A percentile compares a stretch with the other conserved stretches of the same genome.
Evolutionary conservation across 1,140 invertebrate species (phyloP).

Genomic region (Lepidostoma basale): DNA sequence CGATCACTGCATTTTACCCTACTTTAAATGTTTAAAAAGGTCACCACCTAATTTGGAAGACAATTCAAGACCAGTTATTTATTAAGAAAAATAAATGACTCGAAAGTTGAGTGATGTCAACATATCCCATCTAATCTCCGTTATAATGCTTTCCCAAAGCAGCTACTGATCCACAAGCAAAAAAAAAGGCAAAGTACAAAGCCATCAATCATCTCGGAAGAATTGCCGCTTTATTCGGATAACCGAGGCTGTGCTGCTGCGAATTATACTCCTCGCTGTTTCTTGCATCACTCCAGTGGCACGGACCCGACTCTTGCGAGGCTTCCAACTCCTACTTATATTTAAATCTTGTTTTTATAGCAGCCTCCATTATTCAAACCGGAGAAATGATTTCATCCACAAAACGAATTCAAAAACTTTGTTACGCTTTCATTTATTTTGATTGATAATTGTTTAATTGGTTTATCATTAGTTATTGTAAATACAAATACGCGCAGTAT

Average conservation of each 20-base stretch:
- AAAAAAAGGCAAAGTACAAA: background rate
- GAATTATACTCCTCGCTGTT: background rate
- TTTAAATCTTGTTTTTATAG: conserved; percentile 8
- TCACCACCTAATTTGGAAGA: no score
- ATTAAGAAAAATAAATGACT: no score
- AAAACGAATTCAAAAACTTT: background rate
- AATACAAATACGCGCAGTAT: no score
- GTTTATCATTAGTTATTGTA: no score
- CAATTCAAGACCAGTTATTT: no score
- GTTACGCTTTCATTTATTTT: no score
- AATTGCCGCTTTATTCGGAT: background rate
- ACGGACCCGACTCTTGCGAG: background rate
- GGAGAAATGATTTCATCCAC: background rate
- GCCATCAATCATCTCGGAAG: conserved; percentile 7
- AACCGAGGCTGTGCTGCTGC: background rate
- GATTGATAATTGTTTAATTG: no score
- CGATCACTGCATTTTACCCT: no score
- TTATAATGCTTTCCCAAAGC: conserved; percentile 11
- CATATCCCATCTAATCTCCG: no score
- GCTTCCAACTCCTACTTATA: conserved; percentile 8
- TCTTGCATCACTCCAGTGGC: background rate
- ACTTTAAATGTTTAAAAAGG: no score
- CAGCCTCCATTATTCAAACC: conserved; percentile 2
- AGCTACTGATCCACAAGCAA: conserved; percentile 1
- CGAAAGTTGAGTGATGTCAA: no score